Percentiles rank a stretch among this genome's conserved stretches.
These are phyloP conservation scores for Bombus superbus DNA, from an alignment of 1,140 invertebrate species.

Conservation along the genomic window DNA sequence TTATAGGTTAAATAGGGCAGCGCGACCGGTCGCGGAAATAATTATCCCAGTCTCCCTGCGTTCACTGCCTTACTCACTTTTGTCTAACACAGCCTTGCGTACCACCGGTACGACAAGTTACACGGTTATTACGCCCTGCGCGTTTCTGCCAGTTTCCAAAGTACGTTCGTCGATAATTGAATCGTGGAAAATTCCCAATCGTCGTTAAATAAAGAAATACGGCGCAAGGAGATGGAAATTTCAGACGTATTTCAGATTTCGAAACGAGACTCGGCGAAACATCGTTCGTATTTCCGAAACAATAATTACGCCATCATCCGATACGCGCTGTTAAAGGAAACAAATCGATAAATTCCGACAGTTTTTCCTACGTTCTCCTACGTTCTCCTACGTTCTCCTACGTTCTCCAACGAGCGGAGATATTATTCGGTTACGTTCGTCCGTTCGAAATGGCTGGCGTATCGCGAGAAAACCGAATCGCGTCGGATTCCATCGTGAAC, in stretches of 20 bases:
- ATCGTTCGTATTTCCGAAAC: neutral
- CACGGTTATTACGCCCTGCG: neutral
- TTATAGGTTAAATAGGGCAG: constrained; percentile 74
- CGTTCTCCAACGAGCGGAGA: neutral
- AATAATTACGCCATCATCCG: neutral
- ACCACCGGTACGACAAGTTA: neutral
- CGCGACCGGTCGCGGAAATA: constrained; percentile 70
- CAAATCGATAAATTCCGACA: neutral
- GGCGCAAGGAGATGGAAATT: no score
- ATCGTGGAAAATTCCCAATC: neutral
- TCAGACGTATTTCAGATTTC: no score
- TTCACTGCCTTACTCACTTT: constrained; percentile 68
- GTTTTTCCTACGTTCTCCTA: neutral
- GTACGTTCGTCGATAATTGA: neutral
- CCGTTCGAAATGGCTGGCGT: neutral
- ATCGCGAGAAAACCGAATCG: no score
- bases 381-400: neutral
- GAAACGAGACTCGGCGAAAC: neutral
- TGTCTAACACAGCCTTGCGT: neutral
- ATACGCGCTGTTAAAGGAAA: rapidly evolving
- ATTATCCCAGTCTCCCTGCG: constrained; percentile 71
- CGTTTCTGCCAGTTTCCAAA: neutral
- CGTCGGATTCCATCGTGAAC: neutral
- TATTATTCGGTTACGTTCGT: no score
- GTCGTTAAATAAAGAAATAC: no score